These are phyloP conservation scores for Listronotus oregonensis DNA, from an alignment of 1,140 invertebrate genomes.

Conservation along the genomic window DNA sequence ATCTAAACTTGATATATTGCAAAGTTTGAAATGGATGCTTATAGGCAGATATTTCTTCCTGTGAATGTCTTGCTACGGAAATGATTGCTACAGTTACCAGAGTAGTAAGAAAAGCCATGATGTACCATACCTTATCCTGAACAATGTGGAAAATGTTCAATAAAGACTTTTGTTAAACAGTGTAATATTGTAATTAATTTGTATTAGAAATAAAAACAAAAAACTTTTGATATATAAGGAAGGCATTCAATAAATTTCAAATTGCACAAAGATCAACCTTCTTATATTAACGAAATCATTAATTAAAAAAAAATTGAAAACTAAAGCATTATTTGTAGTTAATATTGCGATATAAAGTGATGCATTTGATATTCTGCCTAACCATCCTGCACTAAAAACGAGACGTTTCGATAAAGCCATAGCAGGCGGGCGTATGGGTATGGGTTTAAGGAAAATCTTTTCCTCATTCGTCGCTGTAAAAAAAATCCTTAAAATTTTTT, in stretches of 20 bases:
- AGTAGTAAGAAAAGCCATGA: not conserved
- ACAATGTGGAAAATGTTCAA: slow-evolving; percentile 10
- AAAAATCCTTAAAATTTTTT: no score
- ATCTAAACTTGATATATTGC: not conserved
- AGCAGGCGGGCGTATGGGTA: no score
- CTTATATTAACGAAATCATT: no score
- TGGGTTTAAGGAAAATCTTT: no score
- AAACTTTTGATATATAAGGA: no score
- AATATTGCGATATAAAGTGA: slow-evolving; percentile 9
- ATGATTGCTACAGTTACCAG: not conserved
- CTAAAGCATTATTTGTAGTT: slow-evolving; percentile 7
- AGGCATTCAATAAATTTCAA: no score
- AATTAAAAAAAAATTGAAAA: slow-evolving; percentile 2
- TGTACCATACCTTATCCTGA: slow-evolving; percentile 23
- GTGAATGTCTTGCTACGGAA: not conserved
- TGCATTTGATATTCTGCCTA: slow-evolving; percentile 9
- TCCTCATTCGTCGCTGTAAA: no score
- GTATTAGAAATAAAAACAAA: no score
- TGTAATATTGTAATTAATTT: no score
- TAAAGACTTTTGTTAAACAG: no score
- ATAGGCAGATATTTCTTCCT: slow-evolving; percentile 5
- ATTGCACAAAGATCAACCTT: no score
- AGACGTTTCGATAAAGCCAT: slow-evolving; percentile 6
- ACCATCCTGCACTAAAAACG: slow-evolving; percentile 3
- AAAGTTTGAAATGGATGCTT: not conserved